Evolutionary conservation across 2,113 vertebrate genomes (phyloP).

Genomic region (Carassius carassius): DNA sequence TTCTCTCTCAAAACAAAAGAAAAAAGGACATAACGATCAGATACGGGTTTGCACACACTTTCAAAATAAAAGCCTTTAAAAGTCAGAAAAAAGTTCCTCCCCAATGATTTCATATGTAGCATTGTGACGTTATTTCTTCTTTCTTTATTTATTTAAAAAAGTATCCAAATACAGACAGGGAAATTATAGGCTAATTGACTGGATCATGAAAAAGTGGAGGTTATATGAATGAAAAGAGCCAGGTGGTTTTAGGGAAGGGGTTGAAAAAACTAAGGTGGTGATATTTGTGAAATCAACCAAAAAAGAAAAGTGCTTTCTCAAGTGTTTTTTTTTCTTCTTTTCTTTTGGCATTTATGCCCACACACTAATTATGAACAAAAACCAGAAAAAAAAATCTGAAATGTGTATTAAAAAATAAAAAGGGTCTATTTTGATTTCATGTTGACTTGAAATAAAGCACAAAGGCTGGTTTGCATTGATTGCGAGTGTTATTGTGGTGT

Average conservation of each 20-base stretch:
- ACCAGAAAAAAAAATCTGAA: too few relatives aligned
- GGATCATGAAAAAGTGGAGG: not conserved
- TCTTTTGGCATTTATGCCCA: not conserved
- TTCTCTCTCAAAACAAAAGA: not conserved
- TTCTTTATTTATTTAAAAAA: too few relatives aligned
- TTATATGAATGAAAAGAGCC: not conserved
- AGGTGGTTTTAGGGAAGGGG: not conserved
- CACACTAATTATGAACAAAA: not conserved
- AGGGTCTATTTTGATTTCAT: not conserved
- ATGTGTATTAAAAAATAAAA: not conserved
- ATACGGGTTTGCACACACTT: not conserved
- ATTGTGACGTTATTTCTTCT: not conserved
- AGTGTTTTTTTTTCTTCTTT: not conserved
- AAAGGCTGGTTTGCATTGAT: slow-evolving; percentile 18
- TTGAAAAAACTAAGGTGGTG: not conserved
- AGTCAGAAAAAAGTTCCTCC: not conserved
- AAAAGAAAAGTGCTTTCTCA: not conserved
- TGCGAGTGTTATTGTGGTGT: slow-evolving; percentile 42
- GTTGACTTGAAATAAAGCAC: not conserved
- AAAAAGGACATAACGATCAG: not conserved
- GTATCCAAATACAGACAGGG: not conserved
- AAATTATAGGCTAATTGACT: not conserved
- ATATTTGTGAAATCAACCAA: not conserved
- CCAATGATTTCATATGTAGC: not conserved
- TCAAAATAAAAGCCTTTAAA: slow-evolving; percentile 6